Evolutionary conservation across 2,888 invertebrate genomes (phyloP), one percentile per base, ranked within the genome.

Genomic region (Nomada goodeniana): DNA sequence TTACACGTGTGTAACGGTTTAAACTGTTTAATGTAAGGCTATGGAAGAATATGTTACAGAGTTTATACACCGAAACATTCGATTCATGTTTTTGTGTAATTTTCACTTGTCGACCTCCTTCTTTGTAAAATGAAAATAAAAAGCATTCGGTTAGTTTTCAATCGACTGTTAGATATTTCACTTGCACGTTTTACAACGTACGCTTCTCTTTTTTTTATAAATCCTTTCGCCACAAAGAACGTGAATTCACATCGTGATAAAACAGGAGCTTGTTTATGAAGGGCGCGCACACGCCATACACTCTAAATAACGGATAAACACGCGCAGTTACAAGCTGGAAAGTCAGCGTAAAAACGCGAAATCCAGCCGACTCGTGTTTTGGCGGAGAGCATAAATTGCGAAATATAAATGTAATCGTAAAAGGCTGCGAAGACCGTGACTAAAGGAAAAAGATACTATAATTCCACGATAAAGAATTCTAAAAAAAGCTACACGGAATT

Each of bases 261-360:
- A 75, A 53, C 70, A 52, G 42, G 10, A 18, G 75, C 15, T 68
- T 75, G 69, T 69, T 60, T 59, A 63, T 64, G 76, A 47, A 76
- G 55, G 29, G 26, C 20, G 36, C 11, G 57, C 65, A 55, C 57
- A 74, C 59, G 70, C 26, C 36, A 44, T 61, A 36, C n/a, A 47
- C 29, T 50, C 61, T 64, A 64, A 73, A 72, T 64, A 63, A 23
- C 74, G 36, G 23, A 57, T 55, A 59, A 64, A 57, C 74, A 59
- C 50, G 55, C 64, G 44, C 59, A n/a, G 76, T 64, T 73, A 44
- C 73, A 57, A 55, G 47, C 23, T 42, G 47, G 29, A 64, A 73
- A 61, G 36, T 73, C 74, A 42, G 29, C 55, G 53, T 29, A 63
- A 76, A 72, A 76, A 50, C 63, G 20, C 55, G 26, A 11, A 29